Evolutionary conservation across 2,888 invertebrate species (phyloP).

Genomic region (Parnassius apollo): DNA sequence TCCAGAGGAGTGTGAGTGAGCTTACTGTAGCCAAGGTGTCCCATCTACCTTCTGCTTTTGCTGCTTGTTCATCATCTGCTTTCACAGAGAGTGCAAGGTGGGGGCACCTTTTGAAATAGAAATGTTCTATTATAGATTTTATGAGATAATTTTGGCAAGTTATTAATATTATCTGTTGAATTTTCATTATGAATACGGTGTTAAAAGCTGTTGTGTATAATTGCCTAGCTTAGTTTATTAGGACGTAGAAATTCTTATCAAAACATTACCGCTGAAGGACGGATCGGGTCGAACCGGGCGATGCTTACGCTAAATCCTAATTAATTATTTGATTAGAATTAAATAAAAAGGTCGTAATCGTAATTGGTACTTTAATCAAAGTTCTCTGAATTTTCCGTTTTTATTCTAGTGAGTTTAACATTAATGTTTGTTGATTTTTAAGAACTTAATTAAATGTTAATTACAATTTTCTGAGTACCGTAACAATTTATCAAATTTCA

Average conservation of each 20-base stretch:
- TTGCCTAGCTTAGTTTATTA: conserved; percentile 19
- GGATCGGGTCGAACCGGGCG: conserved; percentile 30
- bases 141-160: too few relatives aligned
- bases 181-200: background rate
- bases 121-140: too few relatives aligned
- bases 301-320: conserved; percentile 64
- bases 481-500: conserved; percentile 24
- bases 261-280: conserved; percentile 23
- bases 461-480: conserved; percentile 1
- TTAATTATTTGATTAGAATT: conserved; percentile 72
- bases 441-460: conserved; percentile 32
- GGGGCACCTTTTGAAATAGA: too few relatives aligned
- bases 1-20: too few relatives aligned
- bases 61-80: too few relatives aligned
- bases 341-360: conserved; percentile 73
- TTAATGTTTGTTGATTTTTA: conserved; percentile 36
- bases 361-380: conserved; percentile 75
- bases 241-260: conserved; percentile 29
- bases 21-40: too few relatives aligned
- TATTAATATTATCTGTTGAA: too few relatives aligned
- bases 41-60: too few relatives aligned
- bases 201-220: conserved; percentile 18
- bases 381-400: conserved; percentile 39
- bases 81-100: too few relatives aligned
- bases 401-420: conserved; percentile 26